phyloP scores from a whole-genome alignment of 2,797 vertebrate genomes.

The Melanotaenia boesemani region DNA sequence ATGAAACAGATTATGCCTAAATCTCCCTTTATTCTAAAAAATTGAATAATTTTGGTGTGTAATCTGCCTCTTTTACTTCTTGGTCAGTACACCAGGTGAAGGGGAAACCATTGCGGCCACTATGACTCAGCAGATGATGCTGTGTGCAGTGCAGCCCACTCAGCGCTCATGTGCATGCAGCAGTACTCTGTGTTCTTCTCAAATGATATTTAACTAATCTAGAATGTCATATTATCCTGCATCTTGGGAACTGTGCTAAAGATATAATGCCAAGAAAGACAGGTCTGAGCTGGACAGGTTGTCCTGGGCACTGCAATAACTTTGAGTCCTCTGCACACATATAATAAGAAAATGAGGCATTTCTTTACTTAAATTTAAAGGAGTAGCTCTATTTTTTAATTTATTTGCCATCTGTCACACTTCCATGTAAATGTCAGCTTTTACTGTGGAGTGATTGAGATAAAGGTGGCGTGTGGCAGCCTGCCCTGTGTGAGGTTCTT shows the following conservation, averaged over 20 bases:
- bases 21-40: conserved; percentile 6
- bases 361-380: conserved; percentile 9
- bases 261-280: conserved; percentile 46
- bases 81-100: conserved; percentile 27
- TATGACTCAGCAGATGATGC: conserved; percentile 67
- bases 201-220: conserved; percentile 53
- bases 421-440: conserved; percentile 46
- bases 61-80: conserved; percentile 28
- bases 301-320: conserved; percentile 17
- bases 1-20: conserved; percentile 6
- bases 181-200: conserved; percentile 55
- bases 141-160: conserved; percentile 44
- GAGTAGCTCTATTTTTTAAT: background rate
- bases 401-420: background rate
- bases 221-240: conserved; percentile 42
- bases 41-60: background rate
- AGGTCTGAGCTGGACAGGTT: conserved; percentile 40
- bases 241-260: conserved; percentile 44
- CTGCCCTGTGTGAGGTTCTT: conserved; percentile 57
- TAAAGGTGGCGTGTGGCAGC: conserved; percentile 66
- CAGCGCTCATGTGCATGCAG: conserved; percentile 39
- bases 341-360: background rate
- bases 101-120: conserved; percentile 39
- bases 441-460: conserved; percentile 43
- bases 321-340: background rate